These are phyloP conservation scores for Chiloscyllium punctatum DNA, from an alignment of 2,797 vertebrate genomes.

Conservation along the genomic window DNA sequence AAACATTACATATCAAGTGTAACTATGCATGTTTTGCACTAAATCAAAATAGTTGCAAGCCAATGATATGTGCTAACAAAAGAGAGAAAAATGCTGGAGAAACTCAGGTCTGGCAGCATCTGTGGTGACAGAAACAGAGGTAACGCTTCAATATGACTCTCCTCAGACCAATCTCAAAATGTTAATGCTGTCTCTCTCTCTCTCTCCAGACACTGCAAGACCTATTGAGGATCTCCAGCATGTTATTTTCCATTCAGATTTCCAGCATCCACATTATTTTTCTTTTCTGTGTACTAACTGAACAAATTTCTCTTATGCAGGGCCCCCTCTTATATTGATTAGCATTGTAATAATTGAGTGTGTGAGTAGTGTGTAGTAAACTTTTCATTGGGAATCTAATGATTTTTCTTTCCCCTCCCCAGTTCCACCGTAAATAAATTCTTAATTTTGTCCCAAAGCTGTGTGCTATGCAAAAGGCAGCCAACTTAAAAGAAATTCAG, in stretches of 20 bases:
- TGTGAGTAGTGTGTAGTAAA: neutral
- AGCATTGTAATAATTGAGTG: neutral
- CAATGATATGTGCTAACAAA: neutral
- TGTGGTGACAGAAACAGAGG: no score
- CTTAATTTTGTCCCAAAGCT: neutral
- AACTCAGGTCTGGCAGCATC: no score
- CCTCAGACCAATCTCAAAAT: no score
- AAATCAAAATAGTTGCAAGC: neutral
- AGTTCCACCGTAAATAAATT: neutral
- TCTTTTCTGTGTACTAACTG: neutral
- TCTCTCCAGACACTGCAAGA: no score
- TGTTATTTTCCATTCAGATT: no score
- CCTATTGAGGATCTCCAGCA: no score
- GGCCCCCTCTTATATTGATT: neutral
- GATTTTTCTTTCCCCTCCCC: neutral
- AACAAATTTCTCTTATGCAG: neutral
- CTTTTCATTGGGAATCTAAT: neutral
- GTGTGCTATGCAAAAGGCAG: neutral
- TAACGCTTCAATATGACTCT: no score
- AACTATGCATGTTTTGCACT: conserved; percentile 29
- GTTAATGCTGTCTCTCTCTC: no score
- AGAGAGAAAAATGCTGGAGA: no score
- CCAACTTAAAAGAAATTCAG: neutral
- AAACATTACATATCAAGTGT: conserved; percentile 18
- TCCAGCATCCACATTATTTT: no score